Conservation (phyloP, 2,888 invertebrate species). For the Cataglyphis rosenhaueri region DNA sequence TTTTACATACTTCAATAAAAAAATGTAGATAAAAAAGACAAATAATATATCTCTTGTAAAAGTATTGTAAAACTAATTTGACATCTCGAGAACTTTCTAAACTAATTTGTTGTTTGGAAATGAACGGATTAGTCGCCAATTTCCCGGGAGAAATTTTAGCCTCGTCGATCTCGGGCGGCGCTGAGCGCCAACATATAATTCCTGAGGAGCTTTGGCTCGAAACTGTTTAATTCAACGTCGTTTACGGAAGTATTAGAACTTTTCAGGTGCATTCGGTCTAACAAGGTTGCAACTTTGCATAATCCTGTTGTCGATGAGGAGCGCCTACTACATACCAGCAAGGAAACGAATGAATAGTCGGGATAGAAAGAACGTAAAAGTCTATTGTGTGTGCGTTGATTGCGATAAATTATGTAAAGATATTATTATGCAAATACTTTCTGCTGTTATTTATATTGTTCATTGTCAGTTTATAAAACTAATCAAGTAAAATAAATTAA, state of each 20-base stretch:
- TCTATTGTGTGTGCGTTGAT: neutral
- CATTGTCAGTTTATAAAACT: neutral
- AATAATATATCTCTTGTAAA: neutral
- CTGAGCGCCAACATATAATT: conserved; percentile 58
- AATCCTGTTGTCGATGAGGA: conserved; percentile 54
- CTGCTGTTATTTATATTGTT: neutral
- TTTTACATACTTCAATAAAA: neutral
- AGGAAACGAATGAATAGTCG: conserved; percentile 30
- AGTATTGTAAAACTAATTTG: conserved; percentile 46
- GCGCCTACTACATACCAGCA: conserved; percentile 28
- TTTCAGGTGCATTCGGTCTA: conserved; percentile 56
- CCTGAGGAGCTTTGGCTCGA: conserved; percentile 49
- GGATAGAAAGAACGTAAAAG: neutral
- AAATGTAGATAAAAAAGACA: neutral
- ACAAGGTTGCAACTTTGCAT: conserved; percentile 55
- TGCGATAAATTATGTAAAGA: neutral
- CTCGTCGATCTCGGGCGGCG: conserved; percentile 49
- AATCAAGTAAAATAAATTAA: neutral
- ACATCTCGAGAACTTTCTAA: conserved; percentile 43
- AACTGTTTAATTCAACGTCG: conserved; percentile 55
- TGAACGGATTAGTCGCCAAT: conserved; percentile 57
- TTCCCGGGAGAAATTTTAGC: conserved; percentile 63
- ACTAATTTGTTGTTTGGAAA: conserved; percentile 56
- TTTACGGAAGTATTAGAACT: conserved; percentile 55
- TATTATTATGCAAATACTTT: neutral